Base-by-base conservation (phyloP, 2,797 vertebrate genomes). In the Artibeus jamaicensis region DNA sequence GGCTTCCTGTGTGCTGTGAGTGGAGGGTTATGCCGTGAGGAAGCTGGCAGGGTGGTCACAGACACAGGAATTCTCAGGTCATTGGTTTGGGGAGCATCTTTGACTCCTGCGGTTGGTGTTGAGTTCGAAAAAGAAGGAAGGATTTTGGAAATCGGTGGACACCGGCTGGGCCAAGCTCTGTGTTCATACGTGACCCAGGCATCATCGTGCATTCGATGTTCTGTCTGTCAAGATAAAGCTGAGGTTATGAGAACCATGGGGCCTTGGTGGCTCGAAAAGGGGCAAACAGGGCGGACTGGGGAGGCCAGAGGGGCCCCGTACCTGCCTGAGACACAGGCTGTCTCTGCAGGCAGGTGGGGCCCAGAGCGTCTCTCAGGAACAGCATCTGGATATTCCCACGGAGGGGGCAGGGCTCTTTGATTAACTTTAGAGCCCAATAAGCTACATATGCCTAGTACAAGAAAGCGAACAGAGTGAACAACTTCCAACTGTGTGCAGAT, bases 231-330 rank as follows among this genome's bases (percentile, higher is more conserved):
- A 4, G 26, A 34, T 22, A 37, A 57, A 48, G 18, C 14, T 18
- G 2, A 1, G 26, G 29, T 32, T 32, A 86, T 24, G 21, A 82
- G 82, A 57, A 46, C 1, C 9, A 44, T 37, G 57, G 34, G 16
- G 34, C 14, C 3, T n/a, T n/a, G n/a, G 4, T 12, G 21, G 48
- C 48, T 59, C 1, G 19, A 1, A 21, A 53, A 16, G 0, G 19
- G 7, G 74, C 26, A 32, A 15, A 26, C 0, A 9, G 9, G n/a
- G n/a, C 5, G 15, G 32, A 1, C 2, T 0, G 19, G 19, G 8
- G 67, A 70, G 50, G 26, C 76, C 37, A 3, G 29, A 50, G 26
- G 59, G 78, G 32, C 11, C 10, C 21, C 16, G 7, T 2, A 0
- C 2, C 5, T 22, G 83, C n/a, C 5, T 32, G 3, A 3, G 57